phyloP scores from a whole-genome alignment of 1,140 invertebrate species.

The Drosophila melanogaster region DNA sequence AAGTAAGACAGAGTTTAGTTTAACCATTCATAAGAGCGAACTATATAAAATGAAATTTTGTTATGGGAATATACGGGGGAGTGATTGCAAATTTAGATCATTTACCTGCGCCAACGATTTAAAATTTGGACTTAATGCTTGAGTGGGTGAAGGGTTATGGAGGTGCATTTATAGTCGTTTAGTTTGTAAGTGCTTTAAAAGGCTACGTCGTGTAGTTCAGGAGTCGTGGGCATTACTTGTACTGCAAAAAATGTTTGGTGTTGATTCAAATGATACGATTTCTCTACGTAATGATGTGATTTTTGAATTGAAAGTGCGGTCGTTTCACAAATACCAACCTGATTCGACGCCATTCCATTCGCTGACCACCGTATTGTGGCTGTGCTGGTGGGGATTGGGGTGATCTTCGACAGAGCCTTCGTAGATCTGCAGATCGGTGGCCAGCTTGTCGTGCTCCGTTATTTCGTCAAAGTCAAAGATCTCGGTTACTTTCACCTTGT shows the following conservation, averaged over 20 bases:
- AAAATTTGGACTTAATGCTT: conserved; percentile 34
- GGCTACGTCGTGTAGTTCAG: conserved; percentile 71
- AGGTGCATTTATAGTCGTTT: conserved; percentile 32
- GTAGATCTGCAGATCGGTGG: conserved; percentile 69
- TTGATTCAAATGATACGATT: conserved; percentile 36
- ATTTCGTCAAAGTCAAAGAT: conserved; percentile 90
- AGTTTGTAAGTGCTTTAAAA: conserved; percentile 49
- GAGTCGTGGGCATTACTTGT: conserved; percentile 69
- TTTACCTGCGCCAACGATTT: conserved; percentile 57
- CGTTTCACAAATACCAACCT: conserved; percentile 52
- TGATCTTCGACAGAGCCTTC: conserved; percentile 66
- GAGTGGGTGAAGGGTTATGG: conserved; percentile 20
- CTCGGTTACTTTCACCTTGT: conserved; percentile 94
- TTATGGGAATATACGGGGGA: not conserved
- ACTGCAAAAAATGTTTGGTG: conserved; percentile 65
- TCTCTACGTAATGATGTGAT: conserved; percentile 24
- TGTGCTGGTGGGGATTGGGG: conserved; percentile 63
- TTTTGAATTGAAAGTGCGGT: not conserved
- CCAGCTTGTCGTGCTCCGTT: conserved; percentile 87
- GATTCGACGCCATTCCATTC: conserved; percentile 84
- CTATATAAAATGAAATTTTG: conserved; percentile 8
- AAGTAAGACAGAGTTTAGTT: conserved; percentile 3
- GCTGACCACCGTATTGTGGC: conserved; percentile 71
- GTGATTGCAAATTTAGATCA: conserved; percentile 23
- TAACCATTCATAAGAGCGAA: not conserved